Evolutionary conservation across 2,113 vertebrate species (phyloP).

Genomic region (Ptyas mucosa): DNA sequence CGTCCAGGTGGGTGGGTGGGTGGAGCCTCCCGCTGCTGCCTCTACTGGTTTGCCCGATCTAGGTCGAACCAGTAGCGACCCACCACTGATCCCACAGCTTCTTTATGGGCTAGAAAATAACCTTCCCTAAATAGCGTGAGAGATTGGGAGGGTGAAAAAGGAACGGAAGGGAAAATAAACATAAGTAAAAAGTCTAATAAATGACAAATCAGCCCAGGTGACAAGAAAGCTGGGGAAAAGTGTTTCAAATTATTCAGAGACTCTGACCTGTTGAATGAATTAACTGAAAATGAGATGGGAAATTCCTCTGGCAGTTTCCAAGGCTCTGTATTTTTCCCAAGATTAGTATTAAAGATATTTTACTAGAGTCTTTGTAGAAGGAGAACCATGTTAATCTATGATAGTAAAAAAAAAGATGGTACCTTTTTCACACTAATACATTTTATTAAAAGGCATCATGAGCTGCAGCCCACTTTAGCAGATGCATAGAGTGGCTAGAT

Average conservation of each 20-base stretch:
- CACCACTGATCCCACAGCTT: neutral
- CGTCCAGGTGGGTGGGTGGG: too few species aligned
- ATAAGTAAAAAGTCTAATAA: neutral
- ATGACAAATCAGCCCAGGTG: neutral
- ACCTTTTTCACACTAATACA: neutral
- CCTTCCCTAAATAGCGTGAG: neutral
- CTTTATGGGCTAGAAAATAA: neutral
- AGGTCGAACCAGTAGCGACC: too few species aligned
- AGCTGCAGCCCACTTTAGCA: neutral
- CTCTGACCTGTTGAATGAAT: neutral
- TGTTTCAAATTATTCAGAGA: neutral
- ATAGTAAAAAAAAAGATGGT: neutral
- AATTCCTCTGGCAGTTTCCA: neutral
- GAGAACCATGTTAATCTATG: neutral
- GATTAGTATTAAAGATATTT: neutral
- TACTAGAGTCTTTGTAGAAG: neutral
- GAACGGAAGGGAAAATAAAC: neutral
- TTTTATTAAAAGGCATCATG: neutral
- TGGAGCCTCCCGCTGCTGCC: too few species aligned
- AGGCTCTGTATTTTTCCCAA: neutral
- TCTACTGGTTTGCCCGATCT: too few species aligned
- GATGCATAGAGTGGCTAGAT: neutral
- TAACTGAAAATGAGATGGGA: neutral
- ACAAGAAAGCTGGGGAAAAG: neutral
- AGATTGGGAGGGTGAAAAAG: neutral